Evolutionary conservation across 1,140 invertebrate genomes (phyloP).

Genomic region (Steinernema feltiae): DNA sequence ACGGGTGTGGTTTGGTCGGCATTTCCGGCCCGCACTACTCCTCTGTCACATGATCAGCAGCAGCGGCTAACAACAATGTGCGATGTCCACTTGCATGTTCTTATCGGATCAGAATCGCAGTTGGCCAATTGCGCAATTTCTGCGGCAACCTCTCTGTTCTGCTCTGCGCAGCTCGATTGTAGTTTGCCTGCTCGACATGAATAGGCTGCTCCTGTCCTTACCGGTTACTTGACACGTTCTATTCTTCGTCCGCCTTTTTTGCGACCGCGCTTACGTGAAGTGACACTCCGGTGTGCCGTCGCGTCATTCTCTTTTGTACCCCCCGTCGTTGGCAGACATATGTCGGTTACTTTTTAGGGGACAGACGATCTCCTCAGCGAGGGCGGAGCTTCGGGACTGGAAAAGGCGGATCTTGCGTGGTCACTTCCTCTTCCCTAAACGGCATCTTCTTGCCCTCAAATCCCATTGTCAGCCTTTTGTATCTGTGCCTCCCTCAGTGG

Average conservation of each 20-base stretch:
- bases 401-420: neutral
- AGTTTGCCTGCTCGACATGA: no score
- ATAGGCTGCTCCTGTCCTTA: neutral
- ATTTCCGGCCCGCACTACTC: neutral
- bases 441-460: neutral
- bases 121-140: neutral
- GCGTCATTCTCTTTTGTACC: neutral
- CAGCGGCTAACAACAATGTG: neutral
- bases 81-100: neutral
- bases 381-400: neutral
- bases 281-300: no score
- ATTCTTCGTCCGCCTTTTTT: neutral
- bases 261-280: conserved; percentile 3
- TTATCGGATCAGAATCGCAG: conserved; percentile 1
- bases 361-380: neutral
- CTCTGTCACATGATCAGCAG: neutral
- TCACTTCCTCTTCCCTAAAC: neutral
- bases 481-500: neutral
- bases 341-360: neutral
- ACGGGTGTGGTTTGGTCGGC: neutral
- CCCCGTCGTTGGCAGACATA: neutral
- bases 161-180: neutral
- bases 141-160: neutral
- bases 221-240: conserved; percentile 9
- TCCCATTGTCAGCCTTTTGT: neutral